Percentiles rank a stretch among this genome's conserved stretches.
phyloP scores from a whole-genome alignment of 1,140 invertebrate genomes.

The Nephotettix cincticeps region DNA sequence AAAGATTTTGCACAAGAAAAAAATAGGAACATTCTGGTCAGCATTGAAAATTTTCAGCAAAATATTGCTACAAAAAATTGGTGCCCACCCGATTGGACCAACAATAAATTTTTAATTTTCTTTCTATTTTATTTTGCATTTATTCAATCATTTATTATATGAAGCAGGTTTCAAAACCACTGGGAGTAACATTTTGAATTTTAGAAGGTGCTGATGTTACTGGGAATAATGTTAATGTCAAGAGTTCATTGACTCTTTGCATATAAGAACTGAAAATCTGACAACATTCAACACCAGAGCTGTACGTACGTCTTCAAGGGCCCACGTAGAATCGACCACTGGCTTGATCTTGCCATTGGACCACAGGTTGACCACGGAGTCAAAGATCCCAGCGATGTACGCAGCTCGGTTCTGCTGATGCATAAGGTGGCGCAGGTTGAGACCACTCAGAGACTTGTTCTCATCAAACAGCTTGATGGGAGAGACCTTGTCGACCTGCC shows the following conservation, averaged over 20 bases:
- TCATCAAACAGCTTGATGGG: slow-evolving; percentile 87
- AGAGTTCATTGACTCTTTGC: background rate
- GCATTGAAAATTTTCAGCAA: too few relatives aligned
- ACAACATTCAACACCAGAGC: background rate
- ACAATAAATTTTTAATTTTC: too few relatives aligned
- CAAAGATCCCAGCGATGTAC: slow-evolving; percentile 66
- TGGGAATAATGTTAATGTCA: too few relatives aligned
- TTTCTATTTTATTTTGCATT: too few relatives aligned
- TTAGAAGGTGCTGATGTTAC: too few relatives aligned
- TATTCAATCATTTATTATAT: too few relatives aligned
- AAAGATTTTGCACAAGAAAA: too few relatives aligned
- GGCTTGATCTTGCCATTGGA: slow-evolving; percentile 76
- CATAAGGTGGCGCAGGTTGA: slow-evolving; percentile 81
- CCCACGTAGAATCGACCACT: slow-evolving; percentile 80
- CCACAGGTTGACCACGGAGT: slow-evolving; percentile 74
- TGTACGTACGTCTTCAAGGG: slow-evolving; percentile 76
- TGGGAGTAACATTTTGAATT: too few relatives aligned
- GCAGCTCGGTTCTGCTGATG: slow-evolving; percentile 74
- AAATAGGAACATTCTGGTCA: too few relatives aligned
- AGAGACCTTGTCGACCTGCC: slow-evolving; percentile 87
- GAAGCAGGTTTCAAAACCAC: too few relatives aligned
- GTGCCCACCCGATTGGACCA: too few relatives aligned
- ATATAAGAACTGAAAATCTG: background rate
- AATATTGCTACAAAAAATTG: too few relatives aligned
- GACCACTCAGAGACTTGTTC: slow-evolving; percentile 78